Conservation (phyloP, 2,113 vertebrate genomes). For the Aldabrachelys gigantea region DNA sequence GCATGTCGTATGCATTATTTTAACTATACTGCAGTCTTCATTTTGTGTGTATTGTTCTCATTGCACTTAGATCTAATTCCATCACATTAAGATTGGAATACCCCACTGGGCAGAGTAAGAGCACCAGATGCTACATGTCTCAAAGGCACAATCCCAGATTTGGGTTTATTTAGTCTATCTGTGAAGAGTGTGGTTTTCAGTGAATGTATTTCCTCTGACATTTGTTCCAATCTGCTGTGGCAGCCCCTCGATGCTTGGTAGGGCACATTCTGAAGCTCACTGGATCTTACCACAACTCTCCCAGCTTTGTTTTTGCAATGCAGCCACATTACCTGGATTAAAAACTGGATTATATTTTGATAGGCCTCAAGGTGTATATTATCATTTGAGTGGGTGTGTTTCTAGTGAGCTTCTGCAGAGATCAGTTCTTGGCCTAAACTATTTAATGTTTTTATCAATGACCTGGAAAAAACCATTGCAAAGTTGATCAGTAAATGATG, state of each 20-base stretch:
- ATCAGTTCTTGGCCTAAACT: neutral
- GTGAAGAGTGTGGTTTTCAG: neutral
- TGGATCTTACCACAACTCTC: neutral
- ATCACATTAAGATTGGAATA: conserved; percentile 21
- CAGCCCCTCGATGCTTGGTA: neutral
- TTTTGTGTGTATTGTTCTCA: conserved; percentile 18
- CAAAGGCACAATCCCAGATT: neutral
- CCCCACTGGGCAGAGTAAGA: conserved; percentile 21
- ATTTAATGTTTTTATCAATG: conserved; percentile 65
- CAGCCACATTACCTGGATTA: neutral
- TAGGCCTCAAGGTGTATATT: neutral
- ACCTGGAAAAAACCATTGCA: neutral
- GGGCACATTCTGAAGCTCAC: neutral
- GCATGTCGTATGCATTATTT: neutral
- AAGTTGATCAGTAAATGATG: conserved; percentile 54
- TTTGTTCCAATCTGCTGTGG: neutral
- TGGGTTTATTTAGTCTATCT: neutral
- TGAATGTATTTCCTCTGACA: neutral
- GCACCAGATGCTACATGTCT: conserved; percentile 31
- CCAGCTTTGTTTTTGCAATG: neutral
- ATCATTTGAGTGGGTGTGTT: conserved; percentile 46
- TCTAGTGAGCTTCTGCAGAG: neutral
- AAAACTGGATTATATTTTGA: neutral
- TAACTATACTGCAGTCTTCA: neutral
- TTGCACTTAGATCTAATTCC: conserved; percentile 12